Percentiles rank a stretch among this genome's conserved stretches.
Conservation (phyloP, 2,113 vertebrate genomes). For the Lophotis ruficrista region DNA sequence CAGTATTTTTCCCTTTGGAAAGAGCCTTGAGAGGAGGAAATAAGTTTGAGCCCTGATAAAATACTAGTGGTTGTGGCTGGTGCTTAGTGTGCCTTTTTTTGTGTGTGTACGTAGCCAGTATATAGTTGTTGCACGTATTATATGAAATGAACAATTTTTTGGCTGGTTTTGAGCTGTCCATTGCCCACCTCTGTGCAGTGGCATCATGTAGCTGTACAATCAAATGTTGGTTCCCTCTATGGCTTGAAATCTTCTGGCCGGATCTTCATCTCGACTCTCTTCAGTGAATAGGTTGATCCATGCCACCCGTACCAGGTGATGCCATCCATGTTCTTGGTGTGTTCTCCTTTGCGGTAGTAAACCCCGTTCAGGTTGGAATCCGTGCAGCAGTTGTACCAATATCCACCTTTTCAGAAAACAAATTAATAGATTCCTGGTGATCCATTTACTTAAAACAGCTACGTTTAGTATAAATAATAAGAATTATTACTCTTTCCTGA, state of each 20-base stretch:
- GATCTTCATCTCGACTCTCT: conserved; percentile 96
- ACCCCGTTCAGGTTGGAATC: conserved; percentile 96
- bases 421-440: background rate
- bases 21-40: background rate
- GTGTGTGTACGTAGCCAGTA: background rate
- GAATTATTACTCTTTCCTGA: rapidly evolving
- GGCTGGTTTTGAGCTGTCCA: background rate
- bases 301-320: conserved; percentile 98
- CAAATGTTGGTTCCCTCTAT: background rate
- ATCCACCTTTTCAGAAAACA: conserved; percentile 82
- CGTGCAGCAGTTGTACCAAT: conserved; percentile 99
- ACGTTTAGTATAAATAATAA: background rate
- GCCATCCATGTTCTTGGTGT: conserved; percentile 86
- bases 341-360: conserved; percentile 88
- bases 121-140: background rate
- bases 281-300: conserved; percentile 91
- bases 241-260: conserved; percentile 85
- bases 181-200: background rate
- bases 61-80: background rate
- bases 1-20: conserved; percentile 9
- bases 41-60: background rate
- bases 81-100: background rate
- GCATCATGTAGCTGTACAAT: background rate
- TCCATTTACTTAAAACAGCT: background rate
- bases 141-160: background rate